Evolutionary conservation across 2,797 vertebrate species (phyloP).

Genomic region (Eutrigla gurnardus): DNA sequence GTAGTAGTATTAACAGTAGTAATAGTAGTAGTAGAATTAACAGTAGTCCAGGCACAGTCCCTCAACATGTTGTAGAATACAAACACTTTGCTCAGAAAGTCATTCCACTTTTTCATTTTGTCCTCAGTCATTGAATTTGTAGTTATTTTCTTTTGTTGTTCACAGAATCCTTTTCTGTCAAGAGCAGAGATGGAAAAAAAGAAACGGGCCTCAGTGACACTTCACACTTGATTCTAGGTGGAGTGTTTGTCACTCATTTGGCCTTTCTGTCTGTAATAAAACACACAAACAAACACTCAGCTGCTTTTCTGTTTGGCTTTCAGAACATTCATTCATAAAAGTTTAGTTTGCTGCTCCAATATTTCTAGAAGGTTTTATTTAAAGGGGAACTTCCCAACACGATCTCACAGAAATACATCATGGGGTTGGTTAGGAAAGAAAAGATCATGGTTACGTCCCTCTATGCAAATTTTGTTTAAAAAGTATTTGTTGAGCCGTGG

Average conservation of each 20-base stretch:
- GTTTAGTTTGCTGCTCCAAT: background rate
- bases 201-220: slow-evolving; percentile 3
- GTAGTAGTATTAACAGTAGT: no score
- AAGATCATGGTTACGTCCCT: no score
- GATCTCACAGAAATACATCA: no score
- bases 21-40: no score
- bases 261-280: background rate
- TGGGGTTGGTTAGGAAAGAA: no score
- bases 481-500: no score
- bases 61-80: no score
- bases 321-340: background rate
- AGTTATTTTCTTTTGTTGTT: background rate
- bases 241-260: background rate
- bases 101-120: background rate
- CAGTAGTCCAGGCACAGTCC: no score
- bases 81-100: background rate
- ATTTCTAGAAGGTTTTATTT: background rate
- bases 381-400: background rate
- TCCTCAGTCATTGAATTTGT: background rate
- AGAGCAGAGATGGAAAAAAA: background rate
- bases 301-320: slow-evolving; percentile 6
- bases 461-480: no score
- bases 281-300: slow-evolving; percentile 1
- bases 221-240: background rate
- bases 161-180: background rate